Conservation (phyloP, 2,797 vertebrate species). For the Chloroceryle inda region DNA sequence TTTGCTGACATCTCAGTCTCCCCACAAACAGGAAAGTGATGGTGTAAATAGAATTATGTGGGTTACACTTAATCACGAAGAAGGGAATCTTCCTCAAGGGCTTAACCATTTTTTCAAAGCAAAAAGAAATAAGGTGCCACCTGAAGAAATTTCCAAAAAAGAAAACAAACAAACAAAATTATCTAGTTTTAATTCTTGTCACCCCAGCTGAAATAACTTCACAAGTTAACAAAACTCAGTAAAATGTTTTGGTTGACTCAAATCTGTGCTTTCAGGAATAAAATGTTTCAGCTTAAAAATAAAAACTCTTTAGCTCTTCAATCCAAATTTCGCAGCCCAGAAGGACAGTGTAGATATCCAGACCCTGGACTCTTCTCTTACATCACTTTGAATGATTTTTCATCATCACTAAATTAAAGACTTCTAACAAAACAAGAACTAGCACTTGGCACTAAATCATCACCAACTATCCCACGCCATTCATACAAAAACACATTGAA, state of each 20-base stretch:
- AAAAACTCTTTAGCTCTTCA: not conserved
- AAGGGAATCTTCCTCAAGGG: not conserved
- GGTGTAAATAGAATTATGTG: not conserved
- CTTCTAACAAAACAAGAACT: not conserved
- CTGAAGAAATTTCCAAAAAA: not conserved
- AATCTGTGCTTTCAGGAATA: not conserved
- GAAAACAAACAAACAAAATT: not conserved
- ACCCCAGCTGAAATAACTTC: not conserved
- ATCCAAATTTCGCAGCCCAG: not conserved
- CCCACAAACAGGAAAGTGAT: not conserved
- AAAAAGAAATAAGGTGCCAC: not conserved
- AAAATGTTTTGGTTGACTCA: not conserved
- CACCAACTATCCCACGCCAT: not conserved
- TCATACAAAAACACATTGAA: not conserved
- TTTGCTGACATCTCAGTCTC: not conserved
- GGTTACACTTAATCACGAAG: not conserved
- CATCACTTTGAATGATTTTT: not conserved
- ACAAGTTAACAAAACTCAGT: not conserved
- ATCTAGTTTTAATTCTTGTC: not conserved
- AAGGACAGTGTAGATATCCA: not conserved
- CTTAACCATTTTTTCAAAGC: not conserved
- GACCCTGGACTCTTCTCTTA: not conserved
- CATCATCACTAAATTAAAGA: not conserved
- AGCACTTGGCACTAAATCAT: not conserved
- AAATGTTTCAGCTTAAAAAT: not conserved